phyloP scores from a whole-genome alignment of 2,797 vertebrate genomes.

The Pipistrellus nathusii region DNA sequence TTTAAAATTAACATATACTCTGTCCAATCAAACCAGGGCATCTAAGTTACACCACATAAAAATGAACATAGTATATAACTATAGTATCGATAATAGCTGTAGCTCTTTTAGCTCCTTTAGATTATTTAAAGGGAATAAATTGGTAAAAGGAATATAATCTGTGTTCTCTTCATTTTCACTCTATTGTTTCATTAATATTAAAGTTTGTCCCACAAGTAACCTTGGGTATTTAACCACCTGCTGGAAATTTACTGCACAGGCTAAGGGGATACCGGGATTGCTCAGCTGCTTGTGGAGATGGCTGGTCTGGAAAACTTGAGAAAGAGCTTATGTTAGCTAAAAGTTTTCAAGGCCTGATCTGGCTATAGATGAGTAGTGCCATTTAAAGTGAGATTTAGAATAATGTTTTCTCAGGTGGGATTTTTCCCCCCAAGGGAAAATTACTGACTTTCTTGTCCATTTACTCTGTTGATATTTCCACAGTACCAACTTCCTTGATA shows the following conservation, averaged over 20 bases:
- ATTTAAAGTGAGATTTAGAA: constrained; percentile 42
- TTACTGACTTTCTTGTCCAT: neutral
- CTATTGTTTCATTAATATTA: constrained; percentile 35
- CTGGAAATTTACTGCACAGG: constrained; percentile 48
- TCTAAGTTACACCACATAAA: constrained; percentile 43
- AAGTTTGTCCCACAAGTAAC: constrained; percentile 45
- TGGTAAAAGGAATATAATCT: neutral
- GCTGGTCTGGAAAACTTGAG: neutral
- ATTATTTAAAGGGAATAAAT: neutral
- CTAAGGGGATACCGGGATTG: neutral
- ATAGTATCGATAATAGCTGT: constrained; percentile 67
- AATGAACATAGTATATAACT: constrained; percentile 45
- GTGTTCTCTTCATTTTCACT: neutral
- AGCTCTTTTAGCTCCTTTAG: constrained; percentile 68
- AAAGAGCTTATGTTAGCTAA: neutral
- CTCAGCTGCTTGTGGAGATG: constrained; percentile 45
- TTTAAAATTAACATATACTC: constrained; percentile 55
- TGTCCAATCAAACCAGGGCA: constrained; percentile 41
- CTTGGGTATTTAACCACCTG: constrained; percentile 73
- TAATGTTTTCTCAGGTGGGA: neutral
- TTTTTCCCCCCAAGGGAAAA: neutral
- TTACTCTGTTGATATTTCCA: neutral
- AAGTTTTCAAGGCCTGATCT: neutral
- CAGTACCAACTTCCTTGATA: neutral
- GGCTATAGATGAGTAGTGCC: neutral